Evolutionary conservation across 2,797 vertebrate species (phyloP).

Genomic region (Myoxocephalus aenaeus): DNA sequence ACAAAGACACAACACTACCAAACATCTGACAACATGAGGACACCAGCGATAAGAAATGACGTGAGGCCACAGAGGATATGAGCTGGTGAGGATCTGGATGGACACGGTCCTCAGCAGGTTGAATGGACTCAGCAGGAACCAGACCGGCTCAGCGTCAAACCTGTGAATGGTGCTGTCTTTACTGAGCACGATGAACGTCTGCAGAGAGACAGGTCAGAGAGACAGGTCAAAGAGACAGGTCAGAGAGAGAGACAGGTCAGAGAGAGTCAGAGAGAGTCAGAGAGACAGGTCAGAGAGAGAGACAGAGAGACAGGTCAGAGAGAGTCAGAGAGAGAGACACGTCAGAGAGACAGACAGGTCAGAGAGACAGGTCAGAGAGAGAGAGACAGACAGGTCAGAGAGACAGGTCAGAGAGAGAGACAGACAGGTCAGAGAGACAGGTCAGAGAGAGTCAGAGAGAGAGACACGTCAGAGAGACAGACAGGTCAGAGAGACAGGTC

Average conservation of each 20-base stretch:
- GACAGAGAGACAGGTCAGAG: background rate
- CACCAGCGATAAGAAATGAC: too few species aligned
- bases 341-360: background rate
- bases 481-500: too few species aligned
- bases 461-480: too few species aligned
- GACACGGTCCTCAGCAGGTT: constrained; percentile 82
- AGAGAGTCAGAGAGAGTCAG: too few species aligned
- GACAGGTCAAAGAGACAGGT: too few species aligned
- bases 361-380: background rate
- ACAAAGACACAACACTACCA: too few species aligned
- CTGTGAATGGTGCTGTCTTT: constrained; percentile 91
- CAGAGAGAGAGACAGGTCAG: background rate
- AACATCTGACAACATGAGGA: too few species aligned
- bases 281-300: too few species aligned
- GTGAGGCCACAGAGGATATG: constrained; percentile 89
- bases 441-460: too few species aligned
- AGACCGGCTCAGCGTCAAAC: constrained; percentile 88
- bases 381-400: too few species aligned
- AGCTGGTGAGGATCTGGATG: constrained; percentile 90
- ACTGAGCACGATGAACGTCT: constrained; percentile 93
- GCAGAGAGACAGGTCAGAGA: constrained; percentile 34
- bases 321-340: too few species aligned
- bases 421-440: background rate
- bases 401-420: background rate
- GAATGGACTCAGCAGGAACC: constrained; percentile 89